Percentiles rank a stretch among this genome's conserved stretches.
phyloP scores from a whole-genome alignment of 2,888 invertebrate genomes.

The Macrophya annulata region DNA sequence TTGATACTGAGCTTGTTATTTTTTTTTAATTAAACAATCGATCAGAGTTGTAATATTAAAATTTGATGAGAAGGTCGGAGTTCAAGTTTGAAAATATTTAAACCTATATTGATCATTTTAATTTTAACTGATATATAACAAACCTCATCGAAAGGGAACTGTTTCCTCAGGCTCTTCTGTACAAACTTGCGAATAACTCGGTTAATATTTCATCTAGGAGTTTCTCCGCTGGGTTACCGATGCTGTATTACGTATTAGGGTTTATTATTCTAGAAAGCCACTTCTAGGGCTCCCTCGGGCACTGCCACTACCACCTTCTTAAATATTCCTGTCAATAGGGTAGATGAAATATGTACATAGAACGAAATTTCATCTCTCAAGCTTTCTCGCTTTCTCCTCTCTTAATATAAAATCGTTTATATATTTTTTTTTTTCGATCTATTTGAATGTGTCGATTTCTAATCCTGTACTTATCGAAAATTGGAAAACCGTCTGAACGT shows the following conservation, averaged over 20 bases:
- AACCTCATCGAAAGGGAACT: too few relatives aligned
- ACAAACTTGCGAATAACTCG: constrained; percentile 10
- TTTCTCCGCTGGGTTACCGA: constrained; percentile 26
- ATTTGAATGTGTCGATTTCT: background rate
- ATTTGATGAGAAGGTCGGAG: background rate
- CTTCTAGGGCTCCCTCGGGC: constrained; percentile 14
- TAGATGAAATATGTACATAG: constrained; percentile 25
- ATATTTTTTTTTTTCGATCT: background rate
- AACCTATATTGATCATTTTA: background rate
- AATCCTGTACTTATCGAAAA: background rate
- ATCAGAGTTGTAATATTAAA: background rate
- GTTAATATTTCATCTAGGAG: constrained; percentile 30
- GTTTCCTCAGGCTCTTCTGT: background rate
- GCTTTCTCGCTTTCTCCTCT: background rate
- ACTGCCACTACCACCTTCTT: background rate
- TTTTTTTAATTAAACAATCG: background rate
- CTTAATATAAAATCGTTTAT: background rate
- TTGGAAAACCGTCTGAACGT: background rate
- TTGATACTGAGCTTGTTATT: background rate
- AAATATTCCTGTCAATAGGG: constrained; percentile 38
- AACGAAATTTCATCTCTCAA: constrained; percentile 1
- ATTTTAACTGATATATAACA: background rate
- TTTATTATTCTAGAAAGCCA: constrained; percentile 11
- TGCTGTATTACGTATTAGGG: constrained; percentile 36
- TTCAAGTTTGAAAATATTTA: too few relatives aligned